phyloP scores from a whole-genome alignment of 1,140 invertebrate species.

The Periplaneta americana region DNA sequence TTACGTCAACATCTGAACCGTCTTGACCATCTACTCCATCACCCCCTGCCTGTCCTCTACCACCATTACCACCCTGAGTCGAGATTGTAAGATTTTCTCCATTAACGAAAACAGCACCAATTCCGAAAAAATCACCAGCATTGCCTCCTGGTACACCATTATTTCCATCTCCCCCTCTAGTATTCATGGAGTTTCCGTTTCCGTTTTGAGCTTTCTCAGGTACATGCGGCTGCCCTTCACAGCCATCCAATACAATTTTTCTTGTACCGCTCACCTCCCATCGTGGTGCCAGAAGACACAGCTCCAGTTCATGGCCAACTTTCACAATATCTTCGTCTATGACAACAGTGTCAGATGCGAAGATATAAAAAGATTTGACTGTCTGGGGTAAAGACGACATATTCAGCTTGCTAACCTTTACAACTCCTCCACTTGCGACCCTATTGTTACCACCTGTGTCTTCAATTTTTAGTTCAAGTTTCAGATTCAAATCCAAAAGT shows the following conservation, averaged over 20 bases:
- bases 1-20: neutral
- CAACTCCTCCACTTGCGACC: neutral
- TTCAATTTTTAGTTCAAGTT: neutral
- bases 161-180: neutral
- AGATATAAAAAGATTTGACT: neutral
- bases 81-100: neutral
- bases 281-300: neutral
- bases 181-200: neutral
- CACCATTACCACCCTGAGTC: neutral
- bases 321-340: neutral
- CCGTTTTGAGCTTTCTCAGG: neutral
- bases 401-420: neutral
- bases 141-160: neutral
- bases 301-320: neutral
- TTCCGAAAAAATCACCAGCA: neutral
- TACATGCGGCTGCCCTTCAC: neutral
- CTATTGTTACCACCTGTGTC: neutral
- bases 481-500: neutral
- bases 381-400: neutral
- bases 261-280: neutral
- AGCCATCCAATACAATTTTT: neutral
- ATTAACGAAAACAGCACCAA: neutral
- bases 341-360: neutral
- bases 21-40: neutral
- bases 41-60: neutral